Base-by-base conservation (phyloP, 2,113 vertebrate genomes). In the Alces alces region DNA sequence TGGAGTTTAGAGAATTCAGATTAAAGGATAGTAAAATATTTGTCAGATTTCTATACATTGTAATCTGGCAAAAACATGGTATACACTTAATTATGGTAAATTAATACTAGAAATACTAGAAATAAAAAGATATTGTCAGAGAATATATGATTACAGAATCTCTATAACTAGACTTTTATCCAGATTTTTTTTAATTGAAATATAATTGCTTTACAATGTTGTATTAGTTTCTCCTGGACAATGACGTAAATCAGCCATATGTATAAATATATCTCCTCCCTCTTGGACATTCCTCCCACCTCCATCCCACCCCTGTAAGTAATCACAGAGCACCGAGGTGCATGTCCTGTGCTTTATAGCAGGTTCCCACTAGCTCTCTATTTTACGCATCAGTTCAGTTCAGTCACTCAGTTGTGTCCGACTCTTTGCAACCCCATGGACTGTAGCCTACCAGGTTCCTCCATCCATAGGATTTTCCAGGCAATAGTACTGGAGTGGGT, bases 1-100 rank as follows among this genome's bases (percentile, higher is more conserved):
- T 13, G 11, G 15, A 33, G 3, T 91, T 78, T 61, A 78, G 30
- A 91, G 17, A 19, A 50, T 84, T 45, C 86, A 76, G 30, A n/a
- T 85, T 78, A 86, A 92, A 86, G 25, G n/a, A 33, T n/a, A 60
- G 60, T 95, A 89, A 97, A 86, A 78, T 86, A 60, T 60, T 55
- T 93, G 23, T 95, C 15, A 57, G 12, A 12, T 57, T 93, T 94
- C 58, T 45, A 30, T 86, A 33, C 3, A 27, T 78, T 83, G 36
- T 87, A 76, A 64, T 86, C 58, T 91, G 43, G 57, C 36, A 33
- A 66, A 79, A 89, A 82, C 47, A 78, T 84, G 23, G 17, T 23
- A 64, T 78, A 50, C 28, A 83, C 16, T 86, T 83, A 94, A 55
- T 93, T 60, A 33, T 91, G 78, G 33, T 80, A 70, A 84, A 87